Base-by-base conservation (phyloP, 2,888 invertebrate genomes). In the Sepiola atlantica region DNA sequence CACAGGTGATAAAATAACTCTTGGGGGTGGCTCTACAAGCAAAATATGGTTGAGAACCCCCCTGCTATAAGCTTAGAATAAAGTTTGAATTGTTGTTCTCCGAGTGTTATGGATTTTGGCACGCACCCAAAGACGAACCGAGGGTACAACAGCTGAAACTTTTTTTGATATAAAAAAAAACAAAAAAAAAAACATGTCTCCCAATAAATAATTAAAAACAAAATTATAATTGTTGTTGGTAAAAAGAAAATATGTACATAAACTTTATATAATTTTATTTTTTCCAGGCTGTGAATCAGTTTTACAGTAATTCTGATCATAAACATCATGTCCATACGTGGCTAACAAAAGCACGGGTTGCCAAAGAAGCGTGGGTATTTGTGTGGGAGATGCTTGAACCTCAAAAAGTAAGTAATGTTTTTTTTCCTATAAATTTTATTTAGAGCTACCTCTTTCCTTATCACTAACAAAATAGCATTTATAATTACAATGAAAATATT, bases 311-410 rank as follows among this genome's bases (percentile, higher is more conserved):
- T 94, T 95, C 96, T 10, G 95, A 95, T 94, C 95, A 96, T n/a
- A 96, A 97, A 55, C 99, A 99, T 91, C 96, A 97, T 92, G 96
- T 97, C 21, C 97, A 97, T 97, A 98, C 98, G 93, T 99, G 99
- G 98, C 98, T 99, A 92, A 98, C 98, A 90, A 98, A 98, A 95
- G 98, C 98, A 24, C 99, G 99, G 97, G 98, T 98, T 95, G 99
- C 98, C 54, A 98, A 98, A 2, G 98, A 98, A 97, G 99, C 99
- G 57, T 99, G 99, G 99, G 98, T 98, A 96, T 99, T 99, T 97
- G 98, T 98, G 16, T 99, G 99, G 99, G 98, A 98, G 95, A 98
- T 99, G 55, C 98, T 99, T 96, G 98, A 98, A 96, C 98, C 98
- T 20, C 98, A 98, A 95, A 98, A 98, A 98, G 99, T 99, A 97